Base-by-base conservation (phyloP, 2,888 invertebrate genomes). In the Tipula unca region DNA sequence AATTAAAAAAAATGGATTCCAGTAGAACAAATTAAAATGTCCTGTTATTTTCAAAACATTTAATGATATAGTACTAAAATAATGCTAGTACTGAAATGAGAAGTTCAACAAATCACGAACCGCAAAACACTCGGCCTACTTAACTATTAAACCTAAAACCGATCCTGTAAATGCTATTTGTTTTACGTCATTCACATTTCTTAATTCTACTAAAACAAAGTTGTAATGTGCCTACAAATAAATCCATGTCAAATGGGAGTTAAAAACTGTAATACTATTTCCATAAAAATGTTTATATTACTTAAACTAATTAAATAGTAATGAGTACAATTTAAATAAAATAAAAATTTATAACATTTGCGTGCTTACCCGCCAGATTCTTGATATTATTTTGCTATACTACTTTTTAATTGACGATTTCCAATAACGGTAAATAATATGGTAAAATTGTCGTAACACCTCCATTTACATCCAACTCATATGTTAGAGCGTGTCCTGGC, bases 371-470 rank as follows among this genome's bases (percentile, higher is more conserved):
- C 69, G 69, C 69, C 25, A 69, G 69, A 69, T 69, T 69, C 69
- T 69, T 69, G 69, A 20, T 69, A 69, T 69, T 69, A 25, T 69
- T 69, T 25, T 69, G 20, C 10, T 29, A 85, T 85, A 69, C 25
- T 25, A 69, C 25, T 25, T 25, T 83, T 85, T 85, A 90, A 87
- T 88, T 89, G 86, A 88, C 87, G 86, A 89, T 87, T 88, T 91
- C 91, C 85, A 91, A 88, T 87, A 90, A 88, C 85, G 91, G 91
- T 87, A 91, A 88, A 88, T 90, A 90, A 86, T 90, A 89, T 85
- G 91, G 91, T 87, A 91, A 88, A 69, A 89, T 87, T 32, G 89
- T 87, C 32, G 35, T 36, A 32, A 54, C 85, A 48, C 32, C 17
- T 3, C 54, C 54, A n/a, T 48, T 36, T 13, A 29, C 29, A 3